Evolutionary conservation across 1,140 invertebrate species (phyloP).

Genomic region (Medauroidea extradentata): DNA sequence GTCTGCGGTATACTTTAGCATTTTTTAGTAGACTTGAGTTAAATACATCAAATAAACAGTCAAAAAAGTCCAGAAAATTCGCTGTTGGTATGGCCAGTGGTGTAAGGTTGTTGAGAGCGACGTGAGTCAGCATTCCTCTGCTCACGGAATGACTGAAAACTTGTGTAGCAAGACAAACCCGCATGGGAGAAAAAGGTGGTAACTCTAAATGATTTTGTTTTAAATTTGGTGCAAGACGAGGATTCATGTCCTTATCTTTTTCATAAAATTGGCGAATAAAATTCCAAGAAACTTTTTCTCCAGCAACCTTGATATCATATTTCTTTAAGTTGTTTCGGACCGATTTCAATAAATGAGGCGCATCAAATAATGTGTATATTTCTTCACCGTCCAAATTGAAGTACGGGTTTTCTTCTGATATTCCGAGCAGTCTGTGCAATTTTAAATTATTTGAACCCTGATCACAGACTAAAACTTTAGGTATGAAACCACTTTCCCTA

Average conservation of each 20-base stretch:
- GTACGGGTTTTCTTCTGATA: neutral
- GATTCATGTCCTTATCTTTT: neutral
- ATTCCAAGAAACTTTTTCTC: neutral
- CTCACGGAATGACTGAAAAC: neutral
- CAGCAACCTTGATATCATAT: neutral
- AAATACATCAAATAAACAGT: neutral
- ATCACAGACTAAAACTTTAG: neutral
- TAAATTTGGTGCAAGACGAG: neutral
- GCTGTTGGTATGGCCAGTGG: neutral
- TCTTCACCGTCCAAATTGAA: neutral
- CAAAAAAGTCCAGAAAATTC: neutral
- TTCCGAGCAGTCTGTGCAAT: neutral
- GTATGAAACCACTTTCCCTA: neutral
- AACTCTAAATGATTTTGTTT: neutral
- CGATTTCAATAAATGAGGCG: neutral
- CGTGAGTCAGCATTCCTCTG: neutral
- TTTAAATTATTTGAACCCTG: neutral
- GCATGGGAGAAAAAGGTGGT: neutral
- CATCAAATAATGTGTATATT: neutral
- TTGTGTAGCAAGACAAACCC: neutral
- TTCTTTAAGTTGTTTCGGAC: neutral
- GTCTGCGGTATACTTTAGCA: neutral
- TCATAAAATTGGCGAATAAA: neutral
- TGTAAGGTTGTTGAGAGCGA: neutral
- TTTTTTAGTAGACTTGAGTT: neutral